These are phyloP conservation scores for Antheraea mylitta DNA, from an alignment of 1,140 invertebrate species.

Conservation along the genomic window DNA sequence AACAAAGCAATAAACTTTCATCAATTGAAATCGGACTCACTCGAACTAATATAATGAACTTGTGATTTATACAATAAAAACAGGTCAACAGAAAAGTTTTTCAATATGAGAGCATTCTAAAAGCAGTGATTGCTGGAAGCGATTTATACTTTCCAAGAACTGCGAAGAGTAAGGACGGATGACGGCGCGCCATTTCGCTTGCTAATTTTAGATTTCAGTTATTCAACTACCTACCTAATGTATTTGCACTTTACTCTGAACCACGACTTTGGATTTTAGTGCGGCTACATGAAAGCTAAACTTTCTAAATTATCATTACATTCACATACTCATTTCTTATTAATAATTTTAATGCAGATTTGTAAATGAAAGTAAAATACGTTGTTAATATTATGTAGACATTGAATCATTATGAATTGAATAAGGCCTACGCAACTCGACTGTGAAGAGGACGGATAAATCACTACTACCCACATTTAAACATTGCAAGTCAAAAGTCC, in stretches of 20 bases:
- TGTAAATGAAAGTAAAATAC: neutral
- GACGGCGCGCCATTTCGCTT: conserved; percentile 27
- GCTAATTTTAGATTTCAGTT: conserved; percentile 26
- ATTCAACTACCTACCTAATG: neutral
- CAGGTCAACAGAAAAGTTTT: conserved; percentile 11
- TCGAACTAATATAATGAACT: neutral
- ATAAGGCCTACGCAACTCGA: conserved; percentile 9
- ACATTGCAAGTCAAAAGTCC: conserved; percentile 19
- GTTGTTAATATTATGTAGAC: neutral
- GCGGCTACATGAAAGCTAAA: neutral
- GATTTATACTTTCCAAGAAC: conserved; percentile 37
- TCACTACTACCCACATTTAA: conserved; percentile 34
- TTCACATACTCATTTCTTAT: no score
- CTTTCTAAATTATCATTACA: neutral
- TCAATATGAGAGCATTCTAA: conserved; percentile 22
- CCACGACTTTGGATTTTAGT: neutral
- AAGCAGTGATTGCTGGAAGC: conserved; percentile 27
- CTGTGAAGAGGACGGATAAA: conserved; percentile 26
- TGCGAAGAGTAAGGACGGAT: conserved; percentile 22
- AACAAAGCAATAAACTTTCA: no score
- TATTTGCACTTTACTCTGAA: neutral
- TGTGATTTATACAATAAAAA: neutral
- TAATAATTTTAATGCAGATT: no score
- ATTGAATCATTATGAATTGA: neutral
- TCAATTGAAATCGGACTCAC: no score